phyloP scores from a whole-genome alignment of 2,797 vertebrate species.

The Pangasius mekongensis region DNA sequence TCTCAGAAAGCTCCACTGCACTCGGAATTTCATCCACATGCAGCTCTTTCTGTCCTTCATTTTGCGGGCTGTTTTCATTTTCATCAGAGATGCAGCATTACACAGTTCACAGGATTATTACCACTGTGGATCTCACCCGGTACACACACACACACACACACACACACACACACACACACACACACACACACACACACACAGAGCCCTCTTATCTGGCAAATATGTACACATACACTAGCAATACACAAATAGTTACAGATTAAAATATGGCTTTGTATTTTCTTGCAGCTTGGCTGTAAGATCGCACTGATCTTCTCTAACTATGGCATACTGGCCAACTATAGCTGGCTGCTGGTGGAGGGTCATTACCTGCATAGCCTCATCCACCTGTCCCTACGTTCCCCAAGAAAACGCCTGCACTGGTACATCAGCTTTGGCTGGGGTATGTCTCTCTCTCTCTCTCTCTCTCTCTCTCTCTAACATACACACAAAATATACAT shows the following conservation, averaged over 20 bases:
- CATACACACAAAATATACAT: neutral
- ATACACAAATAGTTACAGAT: neutral
- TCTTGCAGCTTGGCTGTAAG: conserved; percentile 85
- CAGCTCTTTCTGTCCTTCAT: conserved; percentile 94
- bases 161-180: conserved; percentile 57
- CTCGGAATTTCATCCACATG: conserved; percentile 95
- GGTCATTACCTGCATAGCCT: conserved; percentile 93
- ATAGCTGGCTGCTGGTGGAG: conserved; percentile 92
- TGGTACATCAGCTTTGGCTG: conserved; percentile 88
- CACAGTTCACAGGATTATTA: conserved; percentile 82
- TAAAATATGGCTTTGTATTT: conserved; percentile 1
- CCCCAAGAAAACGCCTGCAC: conserved; percentile 83
- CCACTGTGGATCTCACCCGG: conserved; percentile 83
- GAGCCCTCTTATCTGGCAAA: neutral
- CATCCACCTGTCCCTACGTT: conserved; percentile 88
- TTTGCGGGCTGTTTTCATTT: conserved; percentile 87
- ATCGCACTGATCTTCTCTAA: conserved; percentile 88
- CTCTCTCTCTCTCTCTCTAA: neutral
- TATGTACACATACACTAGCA: neutral
- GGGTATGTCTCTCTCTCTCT: conserved; percentile 75
- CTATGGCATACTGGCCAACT: conserved; percentile 94
- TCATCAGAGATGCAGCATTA: conserved; percentile 87
- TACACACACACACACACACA: conserved; percentile 62
- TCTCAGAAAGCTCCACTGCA: conserved; percentile 89
- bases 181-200: conserved; percentile 59